Conservation (phyloP, 2,797 vertebrate genomes). For the Denticeps clupeoides region DNA sequence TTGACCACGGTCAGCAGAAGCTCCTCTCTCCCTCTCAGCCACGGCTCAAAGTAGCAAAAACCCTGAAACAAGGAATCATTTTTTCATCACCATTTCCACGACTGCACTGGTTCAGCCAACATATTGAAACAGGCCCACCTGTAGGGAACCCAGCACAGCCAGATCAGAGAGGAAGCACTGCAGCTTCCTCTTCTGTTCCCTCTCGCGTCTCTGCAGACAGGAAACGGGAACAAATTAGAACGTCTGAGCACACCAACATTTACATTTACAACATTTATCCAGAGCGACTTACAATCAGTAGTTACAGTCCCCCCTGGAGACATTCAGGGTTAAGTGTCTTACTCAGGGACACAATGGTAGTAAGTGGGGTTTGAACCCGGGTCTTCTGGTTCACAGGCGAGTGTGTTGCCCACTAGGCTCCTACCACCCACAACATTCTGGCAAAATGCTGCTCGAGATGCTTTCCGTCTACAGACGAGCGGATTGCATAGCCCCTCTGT, state of each 20-base stretch:
- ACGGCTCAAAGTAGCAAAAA: conserved; percentile 71
- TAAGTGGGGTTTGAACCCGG: too few relatives aligned
- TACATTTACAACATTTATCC: not conserved
- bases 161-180: conserved; percentile 58
- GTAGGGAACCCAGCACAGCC: conserved; percentile 58
- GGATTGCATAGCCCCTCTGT: conserved; percentile 20
- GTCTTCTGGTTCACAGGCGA: too few relatives aligned
- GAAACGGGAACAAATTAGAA: not conserved
- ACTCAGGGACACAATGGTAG: too few relatives aligned
- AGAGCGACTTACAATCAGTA: not conserved
- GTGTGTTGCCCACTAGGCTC: too few relatives aligned
- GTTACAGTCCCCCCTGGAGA: not conserved
- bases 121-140: conserved; percentile 37
- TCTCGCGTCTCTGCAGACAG: conserved; percentile 47
- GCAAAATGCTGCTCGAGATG: too few relatives aligned
- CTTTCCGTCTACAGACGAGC: too few relatives aligned
- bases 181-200: conserved; percentile 54
- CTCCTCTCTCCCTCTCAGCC: conserved; percentile 69
- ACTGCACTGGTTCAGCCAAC: not conserved
- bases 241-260: conserved; percentile 1
- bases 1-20: conserved; percentile 67
- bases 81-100: not conserved
- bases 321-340: too few relatives aligned
- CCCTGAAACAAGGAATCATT: conserved; percentile 38
- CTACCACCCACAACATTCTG: too few relatives aligned